Base-by-base conservation (phyloP, 2,797 vertebrate genomes). In the Cichlasoma orientale region DNA sequence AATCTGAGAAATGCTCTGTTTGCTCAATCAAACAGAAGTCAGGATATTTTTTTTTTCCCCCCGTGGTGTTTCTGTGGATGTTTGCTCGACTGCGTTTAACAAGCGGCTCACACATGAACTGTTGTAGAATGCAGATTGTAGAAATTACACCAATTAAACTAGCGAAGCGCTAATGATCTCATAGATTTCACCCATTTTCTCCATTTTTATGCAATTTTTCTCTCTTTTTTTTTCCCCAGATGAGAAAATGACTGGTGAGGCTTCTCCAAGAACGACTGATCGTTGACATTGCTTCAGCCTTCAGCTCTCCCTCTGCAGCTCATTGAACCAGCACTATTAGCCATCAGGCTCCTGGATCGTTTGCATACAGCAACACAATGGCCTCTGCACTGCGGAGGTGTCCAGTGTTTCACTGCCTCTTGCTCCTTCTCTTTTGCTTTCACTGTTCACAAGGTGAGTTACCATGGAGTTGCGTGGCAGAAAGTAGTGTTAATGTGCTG, bases 361-460 rank as follows among this genome's bases (percentile, higher is more conserved):
- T 90, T 82, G 78, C 87, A 74, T 73, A 83, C 86, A 66, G 74
- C 76, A 36, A 38, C 89, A 93, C 86, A 77, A 95, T 96, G 95
- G 93, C 94, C 76, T 88, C 92, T 85, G 89, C 91, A 70, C 85
- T 85, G 91, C 88, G 91, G 92, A 93, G 88, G 90, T 84, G 93
- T 91, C 88, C 90, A 38, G 76, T 90, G 72, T 80, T 95, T 57
- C 88, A 59, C 80, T 92, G 91, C 89, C 79, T 95, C 66, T 56
- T 95, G 85, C 84, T 95, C 55, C 82, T 94, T 53, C 80, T 94
- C 82, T 52, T 92, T 44, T 92, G 90, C 91, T 71, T 91, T 63
- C 92, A 93, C 71, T 93, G 77, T 81, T 92, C 94, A 72, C 90
- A 95, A 94, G 95, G 95, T 96, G 90, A 91, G 94, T 86, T 76